A percentile compares a stretch with the other conserved stretches of the same genome.
Evolutionary conservation across 2,888 invertebrate species (phyloP).

Genomic region (Arrhopalites spinosus): DNA sequence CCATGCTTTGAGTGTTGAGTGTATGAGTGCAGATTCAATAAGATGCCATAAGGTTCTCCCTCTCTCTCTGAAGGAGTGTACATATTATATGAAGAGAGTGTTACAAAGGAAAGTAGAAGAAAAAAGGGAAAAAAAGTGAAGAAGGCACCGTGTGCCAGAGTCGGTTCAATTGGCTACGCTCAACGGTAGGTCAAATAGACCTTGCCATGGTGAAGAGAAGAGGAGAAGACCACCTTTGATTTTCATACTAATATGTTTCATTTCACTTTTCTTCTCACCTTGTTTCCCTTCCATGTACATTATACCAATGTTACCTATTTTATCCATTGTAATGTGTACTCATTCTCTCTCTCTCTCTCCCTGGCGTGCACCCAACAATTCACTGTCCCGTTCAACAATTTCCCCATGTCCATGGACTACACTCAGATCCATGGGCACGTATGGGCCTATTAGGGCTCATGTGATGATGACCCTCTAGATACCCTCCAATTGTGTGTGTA

Average conservation of each 20-base stretch:
- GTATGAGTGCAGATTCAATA: not conserved
- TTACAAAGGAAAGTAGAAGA: constrained; percentile 17
- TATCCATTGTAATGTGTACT: not conserved
- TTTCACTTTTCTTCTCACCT: constrained; percentile 39
- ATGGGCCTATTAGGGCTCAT: too few species aligned
- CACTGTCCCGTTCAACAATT: constrained; percentile 14
- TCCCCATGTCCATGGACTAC: too few species aligned
- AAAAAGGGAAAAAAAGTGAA: constrained; percentile 26
- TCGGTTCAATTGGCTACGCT: constrained; percentile 54
- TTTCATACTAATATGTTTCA: constrained; percentile 35
- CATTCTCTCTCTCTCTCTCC: constrained; percentile 15
- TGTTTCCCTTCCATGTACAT: constrained; percentile 14
- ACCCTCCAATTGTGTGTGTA: not conserved
- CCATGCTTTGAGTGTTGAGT: not conserved
- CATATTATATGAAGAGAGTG: not conserved
- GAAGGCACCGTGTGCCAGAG: constrained; percentile 25
- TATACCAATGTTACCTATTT: not conserved
- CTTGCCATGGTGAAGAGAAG: not conserved
- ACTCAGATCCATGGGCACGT: constrained; percentile 4
- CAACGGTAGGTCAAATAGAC: constrained; percentile 55
- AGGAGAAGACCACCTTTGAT: constrained; percentile 37
- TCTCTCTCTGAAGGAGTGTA: not conserved
- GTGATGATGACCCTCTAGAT: not conserved
- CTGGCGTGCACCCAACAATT: constrained; percentile 16
- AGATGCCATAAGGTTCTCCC: not conserved